Evolutionary conservation across 2,113 vertebrate genomes (phyloP).

Genomic region (Fulica atra): DNA sequence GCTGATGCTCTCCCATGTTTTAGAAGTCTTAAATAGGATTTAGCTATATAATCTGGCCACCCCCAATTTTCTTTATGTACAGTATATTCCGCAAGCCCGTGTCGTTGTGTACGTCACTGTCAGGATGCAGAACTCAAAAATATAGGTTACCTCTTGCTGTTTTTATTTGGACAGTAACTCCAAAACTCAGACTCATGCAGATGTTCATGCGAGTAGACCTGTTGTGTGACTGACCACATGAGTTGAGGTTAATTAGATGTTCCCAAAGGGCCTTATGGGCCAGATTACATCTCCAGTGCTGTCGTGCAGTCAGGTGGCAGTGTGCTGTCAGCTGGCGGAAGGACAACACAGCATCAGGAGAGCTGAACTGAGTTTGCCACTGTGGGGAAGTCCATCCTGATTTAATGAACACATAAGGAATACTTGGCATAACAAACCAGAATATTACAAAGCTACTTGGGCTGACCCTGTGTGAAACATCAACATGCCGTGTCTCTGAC

Average conservation of each 20-base stretch:
- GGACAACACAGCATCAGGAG: accelerated
- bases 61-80: background rate
- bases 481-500: background rate
- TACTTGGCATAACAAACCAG: background rate
- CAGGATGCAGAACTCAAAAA: background rate
- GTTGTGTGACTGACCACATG: background rate
- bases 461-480: background rate
- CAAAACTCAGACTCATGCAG: background rate
- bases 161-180: background rate
- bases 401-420: background rate
- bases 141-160: background rate
- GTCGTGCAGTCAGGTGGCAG: background rate
- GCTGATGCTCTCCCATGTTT: background rate
- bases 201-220: background rate
- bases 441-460: background rate
- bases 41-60: background rate
- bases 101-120: background rate
- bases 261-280: background rate
- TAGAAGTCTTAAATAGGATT: background rate
- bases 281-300: background rate
- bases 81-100: background rate
- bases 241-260: background rate
- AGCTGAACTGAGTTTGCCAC: background rate
- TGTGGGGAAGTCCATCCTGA: background rate
- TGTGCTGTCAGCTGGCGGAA: background rate